Base-by-base conservation (phyloP, 2,113 vertebrate species). In the Clarias macrocephalus region DNA sequence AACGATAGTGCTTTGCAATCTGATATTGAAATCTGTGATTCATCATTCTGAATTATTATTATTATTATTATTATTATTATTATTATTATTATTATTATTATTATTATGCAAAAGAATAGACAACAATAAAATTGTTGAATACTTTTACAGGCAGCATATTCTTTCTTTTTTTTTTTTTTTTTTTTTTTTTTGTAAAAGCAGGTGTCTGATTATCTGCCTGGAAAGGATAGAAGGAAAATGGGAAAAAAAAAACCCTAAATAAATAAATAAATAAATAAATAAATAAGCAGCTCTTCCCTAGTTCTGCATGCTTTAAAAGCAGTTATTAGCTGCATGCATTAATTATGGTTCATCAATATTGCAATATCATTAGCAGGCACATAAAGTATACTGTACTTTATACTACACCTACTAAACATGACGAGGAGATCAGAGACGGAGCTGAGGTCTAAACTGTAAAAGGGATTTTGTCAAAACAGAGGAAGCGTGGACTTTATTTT, bases 241-340 rank as follows among this genome's bases (percentile, higher is more conserved):
- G 10, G 13, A 66, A 62, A 28, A 62, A 68, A 30, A 1, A 65
- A 30, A 65, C 5, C 16, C 33, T 33, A 19, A 65, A 3, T 42
- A 42, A 42, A 42, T 42, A 42, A 30, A 72, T 28, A 72, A 72
- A 33, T 33, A 19, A 65, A 3, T 42, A 42, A 42, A 42, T 42
- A 42, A 30, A 72, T 28, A 72, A 72, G 9, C 18, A 73, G 33
- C 33, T 18, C 16, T 11, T 1, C 3, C 0, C 0, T 8, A 21
- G 33, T 21, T 76, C 23, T 52, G 70, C 4, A 3, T 54, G 63
- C n/a, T 54, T 52, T 82, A 66, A 66, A 82, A 84, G 83, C 83
- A 75, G 68, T 33, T 84, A 25, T 59, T 75, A 48, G 68, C 82
- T 57, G 59, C 33, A 48, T 83, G 62, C 62, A 18, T 52, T 13